Conservation (phyloP, 2,797 vertebrate genomes). For the Dendrocincla tyrannina region DNA sequence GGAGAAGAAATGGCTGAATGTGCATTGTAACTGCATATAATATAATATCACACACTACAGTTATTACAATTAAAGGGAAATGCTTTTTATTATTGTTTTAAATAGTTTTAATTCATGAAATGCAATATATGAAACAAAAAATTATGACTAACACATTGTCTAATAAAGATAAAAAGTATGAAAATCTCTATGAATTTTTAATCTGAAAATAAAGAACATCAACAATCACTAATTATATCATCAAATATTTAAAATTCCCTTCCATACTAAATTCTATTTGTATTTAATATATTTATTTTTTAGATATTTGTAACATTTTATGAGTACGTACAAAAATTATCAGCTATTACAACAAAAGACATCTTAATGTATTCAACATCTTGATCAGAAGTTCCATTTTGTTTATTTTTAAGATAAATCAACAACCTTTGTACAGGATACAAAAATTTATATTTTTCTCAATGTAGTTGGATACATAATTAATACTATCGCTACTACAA, state of each 20-base stretch:
- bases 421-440: not conserved
- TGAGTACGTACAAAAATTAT: constrained; percentile 30
- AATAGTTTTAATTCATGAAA: constrained; percentile 48
- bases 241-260: constrained; percentile 70
- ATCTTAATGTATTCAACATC: constrained; percentile 19
- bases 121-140: constrained; percentile 62
- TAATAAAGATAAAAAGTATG: constrained; percentile 67
- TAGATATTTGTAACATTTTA: constrained; percentile 46
- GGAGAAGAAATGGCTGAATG: not conserved
- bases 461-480: not conserved
- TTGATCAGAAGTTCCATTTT: constrained; percentile 52
- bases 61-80: constrained; percentile 43
- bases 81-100: constrained; percentile 37
- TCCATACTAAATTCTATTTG: constrained; percentile 44
- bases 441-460: constrained; percentile 41
- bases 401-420: constrained; percentile 54
- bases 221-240: constrained; percentile 63
- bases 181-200: constrained; percentile 64
- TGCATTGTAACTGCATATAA: not conserved
- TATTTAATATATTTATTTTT: constrained; percentile 56
- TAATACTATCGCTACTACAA: not conserved
- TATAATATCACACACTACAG: not conserved
- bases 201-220: constrained; percentile 66
- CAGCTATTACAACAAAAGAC: constrained; percentile 2
- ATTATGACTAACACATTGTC: constrained; percentile 59